Base-by-base conservation (phyloP, 2,888 invertebrate species). In the Caradrina kadenii region DNA sequence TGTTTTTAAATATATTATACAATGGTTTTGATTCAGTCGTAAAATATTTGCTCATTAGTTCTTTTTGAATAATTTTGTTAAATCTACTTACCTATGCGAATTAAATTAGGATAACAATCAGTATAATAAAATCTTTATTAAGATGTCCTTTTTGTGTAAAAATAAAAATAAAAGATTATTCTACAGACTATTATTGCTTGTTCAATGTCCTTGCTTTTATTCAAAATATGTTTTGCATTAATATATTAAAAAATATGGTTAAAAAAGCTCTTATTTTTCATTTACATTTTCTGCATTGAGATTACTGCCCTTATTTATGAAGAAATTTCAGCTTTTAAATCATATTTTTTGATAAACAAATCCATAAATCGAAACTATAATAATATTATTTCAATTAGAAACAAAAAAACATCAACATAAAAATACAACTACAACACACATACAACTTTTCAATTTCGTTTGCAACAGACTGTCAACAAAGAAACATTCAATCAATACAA, bases 11-110 rank as follows among this genome's bases (percentile, higher is more conserved):
- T 72, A 65, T 15, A 49, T 55, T 62, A 26, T 35, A 55, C 52
- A 54, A 26, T 35, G 45, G 42, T 78, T 55, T 31, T 35, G 63
- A 63, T 63, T 48, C 42, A 22, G 19, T 64, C 75, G 42, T 79
- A 55, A 55, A 64, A 79, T 55, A 59, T 74, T 69, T 53, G 31
- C 52, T 68, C 52, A 64, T 69, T 71, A 66, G 58, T 61, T 53
- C 10, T 31, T 15, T 63, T 64, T 39, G 6, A 42, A 61, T 59
- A 6, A 69, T 54, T 53, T 71, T 53, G 35, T 54, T 55, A 35
- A 21, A 62, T 3, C 13, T 42, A 58, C 1, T 5, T 63, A n/a
- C n/a, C 1, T 10, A 67, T 62, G 11, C 31, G 45, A 21, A 65
- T 61, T 39, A 53, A 48, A n/a, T 66, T 68, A 1, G 15, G 26